Evolutionary conservation across 2,113 vertebrate species (phyloP).

Genomic region (Apeltes quadracus): DNA sequence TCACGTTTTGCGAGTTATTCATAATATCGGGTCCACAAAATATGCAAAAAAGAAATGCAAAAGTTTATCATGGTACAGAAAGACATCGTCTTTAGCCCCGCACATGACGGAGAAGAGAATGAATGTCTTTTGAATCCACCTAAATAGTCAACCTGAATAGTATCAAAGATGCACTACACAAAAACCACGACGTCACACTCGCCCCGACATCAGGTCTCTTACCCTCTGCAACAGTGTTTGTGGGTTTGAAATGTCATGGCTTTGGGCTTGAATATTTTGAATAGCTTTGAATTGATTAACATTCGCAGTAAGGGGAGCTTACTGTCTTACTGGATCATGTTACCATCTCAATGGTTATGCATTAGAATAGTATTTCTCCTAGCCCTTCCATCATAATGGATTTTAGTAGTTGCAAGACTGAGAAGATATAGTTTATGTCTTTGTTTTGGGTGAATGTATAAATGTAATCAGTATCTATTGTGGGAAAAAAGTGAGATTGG

Average conservation of each 20-base stretch:
- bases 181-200: slow-evolving; percentile 59
- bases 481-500: slow-evolving; percentile 5
- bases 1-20: slow-evolving; percentile 7
- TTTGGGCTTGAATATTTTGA: slow-evolving; percentile 79
- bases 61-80: slow-evolving; percentile 13
- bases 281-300: slow-evolving; percentile 82
- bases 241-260: slow-evolving; percentile 80
- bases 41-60: slow-evolving; percentile 18
- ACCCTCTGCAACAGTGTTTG: slow-evolving; percentile 73
- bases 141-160: slow-evolving; percentile 50
- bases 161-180: slow-evolving; percentile 43
- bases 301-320: slow-evolving; percentile 74
- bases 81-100: slow-evolving; percentile 25
- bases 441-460: slow-evolving; percentile 52
- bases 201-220: slow-evolving; percentile 50
- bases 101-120: slow-evolving; percentile 8
- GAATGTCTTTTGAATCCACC: slow-evolving; percentile 21
- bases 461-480: slow-evolving; percentile 29
- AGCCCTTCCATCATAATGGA: slow-evolving; percentile 54
- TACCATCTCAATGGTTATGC: slow-evolving; percentile 69
- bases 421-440: slow-evolving; percentile 34
- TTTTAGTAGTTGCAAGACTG: slow-evolving; percentile 43
- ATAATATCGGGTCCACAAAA: neutral
- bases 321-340: slow-evolving; percentile 78
- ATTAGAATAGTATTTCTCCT: slow-evolving; percentile 69